Conservation (phyloP, 64 coral and sea anemone species). For the Actinia tenebrosa region DNA sequence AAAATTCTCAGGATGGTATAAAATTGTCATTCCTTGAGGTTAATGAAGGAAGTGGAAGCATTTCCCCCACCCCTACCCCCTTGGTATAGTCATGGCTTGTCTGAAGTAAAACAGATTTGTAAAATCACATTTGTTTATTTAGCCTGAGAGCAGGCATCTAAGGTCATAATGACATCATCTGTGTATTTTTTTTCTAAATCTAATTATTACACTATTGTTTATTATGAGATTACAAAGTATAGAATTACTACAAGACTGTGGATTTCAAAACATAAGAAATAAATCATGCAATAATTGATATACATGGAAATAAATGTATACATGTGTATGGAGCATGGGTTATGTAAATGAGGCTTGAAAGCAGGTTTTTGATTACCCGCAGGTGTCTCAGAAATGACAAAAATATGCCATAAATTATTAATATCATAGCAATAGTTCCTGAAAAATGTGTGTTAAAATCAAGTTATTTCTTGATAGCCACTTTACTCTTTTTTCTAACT, state of each 20-base stretch:
- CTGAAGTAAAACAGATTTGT: not conserved
- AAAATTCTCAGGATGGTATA: too few relatives aligned
- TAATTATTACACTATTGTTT: not conserved
- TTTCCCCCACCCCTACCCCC: not conserved
- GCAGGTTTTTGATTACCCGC: conserved; percentile 4
- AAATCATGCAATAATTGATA: not conserved
- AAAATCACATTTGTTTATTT: conserved; percentile 3
- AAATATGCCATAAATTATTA: not conserved
- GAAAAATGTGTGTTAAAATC: not conserved
- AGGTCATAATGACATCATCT: conserved; percentile 7
- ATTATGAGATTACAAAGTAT: not conserved
- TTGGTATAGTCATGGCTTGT: not conserved
- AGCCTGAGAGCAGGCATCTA: not conserved
- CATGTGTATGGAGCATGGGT: not conserved
- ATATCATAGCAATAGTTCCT: not conserved
- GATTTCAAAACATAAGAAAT: not conserved
- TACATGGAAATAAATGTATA: not conserved
- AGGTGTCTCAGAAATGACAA: not conserved
- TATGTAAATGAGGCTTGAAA: conserved; percentile 1
- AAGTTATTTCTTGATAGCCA: not conserved
- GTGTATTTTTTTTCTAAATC: not conserved
- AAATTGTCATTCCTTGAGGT: too few relatives aligned
- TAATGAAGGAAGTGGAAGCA: too few relatives aligned
- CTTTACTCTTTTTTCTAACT: not conserved
- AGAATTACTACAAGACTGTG: not conserved